Evolutionary conservation across 2,797 vertebrate genomes (phyloP), one percentile per base, ranked within the genome.

Genomic region (Poecilia wingei): DNA sequence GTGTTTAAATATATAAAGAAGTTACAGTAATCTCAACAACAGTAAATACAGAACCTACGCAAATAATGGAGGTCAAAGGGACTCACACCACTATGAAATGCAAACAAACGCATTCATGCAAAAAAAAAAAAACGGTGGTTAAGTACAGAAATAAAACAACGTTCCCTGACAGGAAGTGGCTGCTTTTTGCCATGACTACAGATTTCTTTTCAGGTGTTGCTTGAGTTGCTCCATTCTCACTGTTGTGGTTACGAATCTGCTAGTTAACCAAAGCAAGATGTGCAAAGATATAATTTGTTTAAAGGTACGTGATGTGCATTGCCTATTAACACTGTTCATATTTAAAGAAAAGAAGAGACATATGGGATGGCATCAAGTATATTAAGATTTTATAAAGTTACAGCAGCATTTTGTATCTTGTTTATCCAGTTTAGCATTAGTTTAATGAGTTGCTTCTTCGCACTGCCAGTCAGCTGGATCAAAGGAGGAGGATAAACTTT

Each of bases 91-190:
- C 66, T 49, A 81, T 77, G 79, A 87, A 86, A 90, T 84, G 57
- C 82, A 91, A 90, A 91, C 78, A 84, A 66, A 80, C 73, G 66
- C 31, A 0, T 22, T 78, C 0, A 77, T 53, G 80, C 82, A 78
- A 8, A 68, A 82, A 53, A 6, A 10, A n/a, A 9, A 53, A 57
- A 61, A 18, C 7, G 4, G 33, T 76, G 59, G 74, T 75, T 36
- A 76, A 61, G 33, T 76, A 78, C 53, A 72, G 72, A 2, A 36
- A 72, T 28, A 78, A 0, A 4, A 31, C 59, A 69, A 2, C 5
- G 5, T 57, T 69, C 28, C 43, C 61, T 41, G 4, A 53, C 74
- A 84, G 83, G 85, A 93, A 79, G 83, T 31, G 53, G 79, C n/a
- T 53, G 4, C 0, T 39, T 0, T 20, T 53, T 41, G 0, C 0